These are phyloP conservation scores for Brachionus sp. DNA, from an alignment of 1,140 invertebrate genomes.

Conservation along the genomic window DNA sequence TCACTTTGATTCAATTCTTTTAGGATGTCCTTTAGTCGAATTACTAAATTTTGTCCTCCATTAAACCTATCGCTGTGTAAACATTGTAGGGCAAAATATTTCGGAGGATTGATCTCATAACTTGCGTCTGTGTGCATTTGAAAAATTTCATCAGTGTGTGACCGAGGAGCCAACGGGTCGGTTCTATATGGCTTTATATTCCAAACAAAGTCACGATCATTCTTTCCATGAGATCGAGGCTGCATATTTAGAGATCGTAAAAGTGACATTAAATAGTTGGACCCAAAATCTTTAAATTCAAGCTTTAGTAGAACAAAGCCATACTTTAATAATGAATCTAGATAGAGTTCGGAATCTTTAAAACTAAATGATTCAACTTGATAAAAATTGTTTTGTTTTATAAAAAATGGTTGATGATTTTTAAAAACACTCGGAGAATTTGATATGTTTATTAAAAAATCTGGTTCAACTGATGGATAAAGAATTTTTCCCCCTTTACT, in stretches of 20 bases:
- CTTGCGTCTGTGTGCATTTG: constrained; percentile 20
- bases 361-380: neutral
- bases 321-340: neutral
- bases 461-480: neutral
- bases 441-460: neutral
- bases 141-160: constrained; percentile 22
- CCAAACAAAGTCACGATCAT: constrained; percentile 5
- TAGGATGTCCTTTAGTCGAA: constrained; percentile 8
- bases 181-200: neutral
- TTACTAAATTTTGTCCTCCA: neutral
- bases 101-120: neutral
- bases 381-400: neutral
- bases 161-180: neutral
- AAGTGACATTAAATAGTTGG: neutral
- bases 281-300: neutral
- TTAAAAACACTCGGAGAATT: neutral
- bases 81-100: constrained; percentile 6
- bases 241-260: neutral
- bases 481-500: neutral
- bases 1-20: neutral
- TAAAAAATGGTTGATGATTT: neutral
- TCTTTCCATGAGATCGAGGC: neutral
- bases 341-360: neutral
- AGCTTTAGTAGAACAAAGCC: neutral
- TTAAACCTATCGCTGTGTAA: neutral